Conservation (phyloP, 2,888 invertebrate species). For the Apocheima hispidaria region DNA sequence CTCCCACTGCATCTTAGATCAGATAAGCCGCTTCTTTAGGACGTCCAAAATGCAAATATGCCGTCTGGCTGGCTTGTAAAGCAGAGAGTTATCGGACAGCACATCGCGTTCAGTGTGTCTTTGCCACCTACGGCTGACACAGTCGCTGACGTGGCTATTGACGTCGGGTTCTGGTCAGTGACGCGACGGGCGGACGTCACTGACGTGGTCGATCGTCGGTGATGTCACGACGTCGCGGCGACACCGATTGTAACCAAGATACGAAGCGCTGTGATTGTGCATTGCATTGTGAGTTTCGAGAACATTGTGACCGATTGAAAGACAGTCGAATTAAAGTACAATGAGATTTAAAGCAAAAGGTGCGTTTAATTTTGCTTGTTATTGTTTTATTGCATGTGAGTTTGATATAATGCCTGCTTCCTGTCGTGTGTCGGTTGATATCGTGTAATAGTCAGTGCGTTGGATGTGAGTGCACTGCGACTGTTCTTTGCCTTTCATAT, state of each 20-base stretch:
- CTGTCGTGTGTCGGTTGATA: conserved; percentile 31
- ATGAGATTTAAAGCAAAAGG: conserved; percentile 21
- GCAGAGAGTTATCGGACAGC: conserved; percentile 67
- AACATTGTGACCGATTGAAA: conserved; percentile 54
- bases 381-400: conserved; percentile 35
- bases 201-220: conserved; percentile 32
- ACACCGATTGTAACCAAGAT: conserved; percentile 78
- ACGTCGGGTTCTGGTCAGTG: conserved; percentile 49
- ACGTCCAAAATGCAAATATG: conserved; percentile 72
- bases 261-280: conserved; percentile 63
- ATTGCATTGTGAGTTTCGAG: conserved; percentile 32
- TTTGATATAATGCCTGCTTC: conserved; percentile 41
- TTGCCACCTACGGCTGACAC: conserved; percentile 52
- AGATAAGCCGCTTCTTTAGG: conserved; percentile 59
- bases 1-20: conserved; percentile 51
- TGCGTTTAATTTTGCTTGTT: conserved; percentile 33
- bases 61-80: conserved; percentile 67
- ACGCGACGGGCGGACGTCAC: conserved; percentile 49
- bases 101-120: conserved; percentile 55
- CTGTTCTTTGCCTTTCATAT: conserved; percentile 20
- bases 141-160: conserved; percentile 36
- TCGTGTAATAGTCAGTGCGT: conserved; percentile 31
- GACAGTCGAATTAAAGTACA: conserved; percentile 60
- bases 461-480: conserved; percentile 10
- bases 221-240: conserved; percentile 51